phyloP scores from a whole-genome alignment of 2,113 vertebrate species.

The Cyprinus carpio region DNA sequence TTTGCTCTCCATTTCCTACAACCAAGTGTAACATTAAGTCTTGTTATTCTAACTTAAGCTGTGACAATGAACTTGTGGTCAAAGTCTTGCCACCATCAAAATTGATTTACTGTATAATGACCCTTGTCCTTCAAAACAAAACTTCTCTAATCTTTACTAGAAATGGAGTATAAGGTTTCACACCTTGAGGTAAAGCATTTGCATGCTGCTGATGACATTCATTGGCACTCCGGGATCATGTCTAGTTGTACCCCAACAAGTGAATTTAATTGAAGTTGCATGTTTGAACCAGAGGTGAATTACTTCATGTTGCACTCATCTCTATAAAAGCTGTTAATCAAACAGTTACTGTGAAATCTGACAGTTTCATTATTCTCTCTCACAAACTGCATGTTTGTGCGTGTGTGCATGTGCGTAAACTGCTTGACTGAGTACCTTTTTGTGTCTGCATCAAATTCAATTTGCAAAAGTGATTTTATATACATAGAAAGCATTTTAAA shows the following conservation, averaged over 20 bases:
- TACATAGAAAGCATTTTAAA: not conserved
- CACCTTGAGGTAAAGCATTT: not conserved
- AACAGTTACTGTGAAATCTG: conserved; percentile 30
- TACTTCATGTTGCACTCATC: conserved; percentile 33
- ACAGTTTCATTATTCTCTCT: conserved; percentile 34
- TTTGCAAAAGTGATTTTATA: not conserved
- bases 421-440: not conserved
- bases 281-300: conserved; percentile 36
- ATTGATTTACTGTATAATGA: not conserved
- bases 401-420: not conserved
- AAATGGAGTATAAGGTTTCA: not conserved
- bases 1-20: conserved; percentile 39
- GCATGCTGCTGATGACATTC: not conserved
- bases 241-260: conserved; percentile 9
- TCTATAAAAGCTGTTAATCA: conserved; percentile 42
- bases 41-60: conserved; percentile 27
- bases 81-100: not conserved
- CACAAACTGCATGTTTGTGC: not conserved
- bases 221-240: conserved; percentile 7
- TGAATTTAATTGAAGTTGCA: conserved; percentile 10
- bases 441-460: not conserved
- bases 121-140: not conserved
- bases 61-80: conserved; percentile 29
- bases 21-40: conserved; percentile 19
- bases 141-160: not conserved